Conservation (phyloP, 2,888 invertebrate species). For the Euplagia quadripunctaria region DNA sequence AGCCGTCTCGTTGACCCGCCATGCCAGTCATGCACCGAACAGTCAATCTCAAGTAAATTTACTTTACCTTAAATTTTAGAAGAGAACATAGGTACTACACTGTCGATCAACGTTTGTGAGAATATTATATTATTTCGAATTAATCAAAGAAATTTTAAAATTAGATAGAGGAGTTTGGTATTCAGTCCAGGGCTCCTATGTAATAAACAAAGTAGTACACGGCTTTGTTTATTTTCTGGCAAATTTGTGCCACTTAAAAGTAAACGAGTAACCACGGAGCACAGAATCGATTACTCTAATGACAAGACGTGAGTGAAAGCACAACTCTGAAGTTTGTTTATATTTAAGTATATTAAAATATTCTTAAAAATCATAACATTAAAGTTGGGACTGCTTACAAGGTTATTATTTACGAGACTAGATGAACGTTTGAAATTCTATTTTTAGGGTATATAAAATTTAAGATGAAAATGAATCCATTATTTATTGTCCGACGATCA, state of each 20-base stretch:
- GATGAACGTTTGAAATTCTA: background rate
- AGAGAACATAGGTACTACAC: background rate
- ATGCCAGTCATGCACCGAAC: constrained; percentile 5
- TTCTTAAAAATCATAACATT: constrained; percentile 57
- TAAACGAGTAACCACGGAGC: constrained; percentile 58
- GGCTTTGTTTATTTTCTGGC: constrained; percentile 41
- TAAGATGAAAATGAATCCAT: constrained; percentile 60
- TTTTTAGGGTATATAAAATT: constrained; percentile 39
- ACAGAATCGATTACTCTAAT: constrained; percentile 71
- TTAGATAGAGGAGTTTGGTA: constrained; percentile 19
- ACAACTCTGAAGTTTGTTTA: constrained; percentile 63
- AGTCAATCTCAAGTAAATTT: constrained; percentile 9
- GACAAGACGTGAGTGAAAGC: constrained; percentile 82
- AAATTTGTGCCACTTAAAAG: constrained; percentile 58
- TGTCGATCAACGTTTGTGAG: constrained; percentile 19
- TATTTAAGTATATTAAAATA: constrained; percentile 70
- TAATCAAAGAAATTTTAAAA: constrained; percentile 10
- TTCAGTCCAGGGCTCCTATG: constrained; percentile 13
- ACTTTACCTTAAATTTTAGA: background rate
- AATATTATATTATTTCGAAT: constrained; percentile 28
- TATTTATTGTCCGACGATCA: constrained; percentile 56
- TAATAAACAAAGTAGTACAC: constrained; percentile 17
- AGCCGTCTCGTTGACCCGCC: constrained; percentile 48
- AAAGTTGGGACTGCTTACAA: constrained; percentile 25
- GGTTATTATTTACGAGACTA: background rate